A percentile compares a stretch with the other conserved stretches of the same genome.
Evolutionary conservation across 1,140 invertebrate genomes (phyloP).

Genomic region (Micrasema longulum): DNA sequence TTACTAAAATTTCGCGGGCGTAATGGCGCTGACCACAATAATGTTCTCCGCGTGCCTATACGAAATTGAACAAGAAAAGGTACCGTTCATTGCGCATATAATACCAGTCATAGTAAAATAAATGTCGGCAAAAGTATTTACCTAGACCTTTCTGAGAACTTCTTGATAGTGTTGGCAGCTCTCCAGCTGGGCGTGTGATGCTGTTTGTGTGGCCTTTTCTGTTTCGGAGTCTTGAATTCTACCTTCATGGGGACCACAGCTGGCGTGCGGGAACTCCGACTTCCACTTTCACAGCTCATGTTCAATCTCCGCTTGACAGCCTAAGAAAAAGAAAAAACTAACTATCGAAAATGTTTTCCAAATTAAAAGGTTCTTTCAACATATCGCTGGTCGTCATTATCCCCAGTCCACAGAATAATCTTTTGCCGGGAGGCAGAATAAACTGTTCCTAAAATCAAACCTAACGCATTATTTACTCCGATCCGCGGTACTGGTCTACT

Average conservation of each 20-base stretch:
- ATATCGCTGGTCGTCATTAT: not conserved
- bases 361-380: not conserved
- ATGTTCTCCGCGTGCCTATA: no score
- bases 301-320: constrained; percentile 85
- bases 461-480: no score
- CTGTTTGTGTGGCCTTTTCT: constrained; percentile 68
- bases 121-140: no score
- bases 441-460: not conserved
- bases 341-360: not conserved
- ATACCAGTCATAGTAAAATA: no score
- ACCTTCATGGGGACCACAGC: constrained; percentile 70
- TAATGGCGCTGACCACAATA: no score
- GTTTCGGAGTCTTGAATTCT: constrained; percentile 72
- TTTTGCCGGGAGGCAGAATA: not conserved
- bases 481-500: no score
- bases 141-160: constrained; percentile 67
- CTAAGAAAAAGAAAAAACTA: constrained; percentile 57
- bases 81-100: no score
- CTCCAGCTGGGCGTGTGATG: constrained; percentile 64
- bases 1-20: no score
- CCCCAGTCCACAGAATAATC: not conserved
- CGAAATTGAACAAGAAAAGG: no score
- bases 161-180: constrained; percentile 67
- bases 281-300: constrained; percentile 59
- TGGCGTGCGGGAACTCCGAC: constrained; percentile 57